A percentile compares a stretch with the other conserved stretches of the same genome.
Evolutionary conservation across 2,888 invertebrate species (phyloP).

Genomic region (Pachydiplax longipennis): DNA sequence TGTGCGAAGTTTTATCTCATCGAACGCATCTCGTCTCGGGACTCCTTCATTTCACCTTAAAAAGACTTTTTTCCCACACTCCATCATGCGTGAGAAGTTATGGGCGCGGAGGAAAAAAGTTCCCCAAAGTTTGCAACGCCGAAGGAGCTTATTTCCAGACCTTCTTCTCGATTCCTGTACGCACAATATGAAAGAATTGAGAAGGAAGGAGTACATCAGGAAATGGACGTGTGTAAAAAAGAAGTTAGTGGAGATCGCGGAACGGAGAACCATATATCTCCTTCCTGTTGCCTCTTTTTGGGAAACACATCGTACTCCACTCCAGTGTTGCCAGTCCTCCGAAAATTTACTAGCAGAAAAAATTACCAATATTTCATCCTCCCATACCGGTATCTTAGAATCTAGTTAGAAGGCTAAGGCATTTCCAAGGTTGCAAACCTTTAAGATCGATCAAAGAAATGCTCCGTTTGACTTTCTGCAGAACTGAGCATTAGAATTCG

Average conservation of each 20-base stretch:
- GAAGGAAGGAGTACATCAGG: conserved; percentile 29
- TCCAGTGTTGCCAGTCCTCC: not conserved
- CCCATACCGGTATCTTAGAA: too few relatives aligned
- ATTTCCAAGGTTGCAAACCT: too few relatives aligned
- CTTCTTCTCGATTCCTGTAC: not conserved
- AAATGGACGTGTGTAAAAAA: not conserved
- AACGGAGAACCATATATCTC: conserved; percentile 13
- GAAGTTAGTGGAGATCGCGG: not conserved
- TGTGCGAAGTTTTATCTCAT: conserved; percentile 3
- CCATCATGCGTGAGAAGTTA: conserved; percentile 34
- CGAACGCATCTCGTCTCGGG: not conserved
- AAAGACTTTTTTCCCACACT: not conserved
- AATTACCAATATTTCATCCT: too few relatives aligned
- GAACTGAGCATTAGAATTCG: too few relatives aligned
- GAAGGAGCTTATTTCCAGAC: not conserved
- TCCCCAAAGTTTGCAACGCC: not conserved
- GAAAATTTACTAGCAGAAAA: too few relatives aligned
- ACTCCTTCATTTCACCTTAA: not conserved
- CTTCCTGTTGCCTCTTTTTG: not conserved
- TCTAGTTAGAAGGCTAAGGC: too few relatives aligned
- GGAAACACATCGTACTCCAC: not conserved
- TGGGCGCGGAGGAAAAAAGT: not conserved
- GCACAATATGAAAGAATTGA: not conserved
- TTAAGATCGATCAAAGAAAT: too few relatives aligned
- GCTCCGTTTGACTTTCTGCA: too few relatives aligned